Evolutionary conservation across 2,113 vertebrate species (phyloP).

Genomic region (Mesocricetus auratus): DNA sequence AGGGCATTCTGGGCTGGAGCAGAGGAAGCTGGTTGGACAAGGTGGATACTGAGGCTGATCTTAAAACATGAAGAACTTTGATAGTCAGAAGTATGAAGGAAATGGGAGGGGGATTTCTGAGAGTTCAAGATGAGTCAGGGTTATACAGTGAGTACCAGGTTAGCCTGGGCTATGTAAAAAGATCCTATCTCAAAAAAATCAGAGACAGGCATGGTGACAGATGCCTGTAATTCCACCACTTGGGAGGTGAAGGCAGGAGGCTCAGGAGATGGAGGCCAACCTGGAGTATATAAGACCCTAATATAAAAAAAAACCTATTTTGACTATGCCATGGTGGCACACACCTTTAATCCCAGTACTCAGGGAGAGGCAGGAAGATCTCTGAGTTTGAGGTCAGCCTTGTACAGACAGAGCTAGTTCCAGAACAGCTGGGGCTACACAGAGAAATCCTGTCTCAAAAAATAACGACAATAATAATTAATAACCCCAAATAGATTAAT

Average conservation of each 20-base stretch:
- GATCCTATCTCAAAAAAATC: background rate
- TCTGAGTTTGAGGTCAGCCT: background rate
- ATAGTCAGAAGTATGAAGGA: background rate
- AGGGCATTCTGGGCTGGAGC: background rate
- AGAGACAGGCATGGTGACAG: background rate
- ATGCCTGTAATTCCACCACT: background rate
- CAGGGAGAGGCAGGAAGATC: background rate
- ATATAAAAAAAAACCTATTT: background rate
- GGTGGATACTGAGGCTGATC: background rate
- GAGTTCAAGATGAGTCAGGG: background rate
- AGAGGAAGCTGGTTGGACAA: background rate
- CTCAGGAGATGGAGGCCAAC: background rate
- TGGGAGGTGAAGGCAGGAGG: background rate
- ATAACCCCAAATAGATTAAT: background rate
- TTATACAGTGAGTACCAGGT: background rate
- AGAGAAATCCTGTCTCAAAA: background rate
- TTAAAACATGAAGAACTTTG: background rate
- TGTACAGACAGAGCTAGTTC: background rate
- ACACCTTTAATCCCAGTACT: background rate
- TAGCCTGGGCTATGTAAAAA: background rate
- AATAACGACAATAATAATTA: background rate
- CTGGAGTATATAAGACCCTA: background rate
- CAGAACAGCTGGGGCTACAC: background rate
- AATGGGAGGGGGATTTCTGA: background rate
- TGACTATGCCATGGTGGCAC: background rate